A percentile compares a stretch with the other conserved stretches of the same genome.
These are phyloP conservation scores for Caenorhabditis macrosperma DNA, from an alignment of 2,888 invertebrate species.

Conservation along the genomic window DNA sequence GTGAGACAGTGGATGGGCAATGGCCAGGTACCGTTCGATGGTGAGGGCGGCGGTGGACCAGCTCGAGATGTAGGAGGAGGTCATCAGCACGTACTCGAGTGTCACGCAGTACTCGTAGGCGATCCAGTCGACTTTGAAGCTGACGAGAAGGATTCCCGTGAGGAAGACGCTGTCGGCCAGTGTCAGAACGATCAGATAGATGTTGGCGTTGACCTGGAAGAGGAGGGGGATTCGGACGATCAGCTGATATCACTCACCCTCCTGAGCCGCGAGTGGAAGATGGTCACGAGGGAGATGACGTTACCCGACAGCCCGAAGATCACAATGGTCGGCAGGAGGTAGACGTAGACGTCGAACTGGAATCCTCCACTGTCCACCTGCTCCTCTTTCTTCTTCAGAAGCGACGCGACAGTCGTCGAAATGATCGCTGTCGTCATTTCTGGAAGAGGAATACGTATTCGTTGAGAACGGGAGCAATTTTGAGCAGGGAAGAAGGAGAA, in stretches of 20 bases:
- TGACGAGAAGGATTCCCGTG: conserved; percentile 72
- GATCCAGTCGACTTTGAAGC: conserved; percentile 77
- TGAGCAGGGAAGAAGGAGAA: conserved; percentile 1
- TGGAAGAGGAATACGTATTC: not conserved
- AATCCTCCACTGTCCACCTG: conserved; percentile 42
- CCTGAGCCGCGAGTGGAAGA: conserved; percentile 77
- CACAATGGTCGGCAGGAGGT: conserved; percentile 74
- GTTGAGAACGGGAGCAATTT: not conserved
- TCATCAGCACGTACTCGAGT: conserved; percentile 78
- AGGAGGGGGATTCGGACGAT: too few species aligned
- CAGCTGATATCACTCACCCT: conserved; percentile 66
- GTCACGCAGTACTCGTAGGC: conserved; percentile 75
- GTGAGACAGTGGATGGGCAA: conserved; percentile 77
- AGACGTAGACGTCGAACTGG: conserved; percentile 66
- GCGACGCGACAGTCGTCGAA: conserved; percentile 16
- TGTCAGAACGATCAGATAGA: conserved; percentile 78
- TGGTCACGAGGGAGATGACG: conserved; percentile 76
- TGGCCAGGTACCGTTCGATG: conserved; percentile 78
- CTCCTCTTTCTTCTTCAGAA: not conserved
- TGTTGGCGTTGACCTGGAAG: conserved; percentile 77
- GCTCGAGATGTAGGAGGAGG: conserved; percentile 76
- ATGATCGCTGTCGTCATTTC: conserved; percentile 44
- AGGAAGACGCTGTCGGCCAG: conserved; percentile 77
- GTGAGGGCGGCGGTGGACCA: conserved; percentile 80
- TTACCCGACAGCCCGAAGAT: conserved; percentile 76